Conservation (phyloP, 2,113 vertebrate species). For the Coptodon bakossiorum region DNA sequence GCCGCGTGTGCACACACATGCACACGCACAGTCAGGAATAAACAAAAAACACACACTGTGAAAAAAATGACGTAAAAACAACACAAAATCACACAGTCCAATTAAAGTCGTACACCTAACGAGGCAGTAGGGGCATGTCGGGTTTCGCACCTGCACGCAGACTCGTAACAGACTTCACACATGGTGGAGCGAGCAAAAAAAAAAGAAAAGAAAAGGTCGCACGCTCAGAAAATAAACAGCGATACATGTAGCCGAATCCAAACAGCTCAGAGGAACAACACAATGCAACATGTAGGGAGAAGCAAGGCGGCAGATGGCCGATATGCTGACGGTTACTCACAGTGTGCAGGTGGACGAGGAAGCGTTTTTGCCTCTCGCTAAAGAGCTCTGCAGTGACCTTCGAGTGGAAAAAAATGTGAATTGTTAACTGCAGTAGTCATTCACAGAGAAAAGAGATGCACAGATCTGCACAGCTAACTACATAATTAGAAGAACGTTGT, state of each 20-base stretch:
- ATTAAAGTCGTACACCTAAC: neutral
- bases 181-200: neutral
- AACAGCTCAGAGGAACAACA: neutral
- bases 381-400: conserved; percentile 26
- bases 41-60: neutral
- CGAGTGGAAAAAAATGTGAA: conserved; percentile 26
- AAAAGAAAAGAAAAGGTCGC: neutral
- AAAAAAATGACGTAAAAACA: neutral
- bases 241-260: neutral
- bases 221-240: neutral
- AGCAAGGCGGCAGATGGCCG: conserved; percentile 28
- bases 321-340: conserved; percentile 41
- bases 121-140: neutral
- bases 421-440: conserved; percentile 29
- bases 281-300: neutral
- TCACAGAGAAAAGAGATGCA: conserved; percentile 1
- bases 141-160: conserved; percentile 24
- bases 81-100: neutral
- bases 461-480: neutral
- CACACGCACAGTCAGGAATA: neutral
- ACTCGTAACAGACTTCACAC: conserved; percentile 26
- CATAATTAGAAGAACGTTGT: neutral
- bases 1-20: neutral
- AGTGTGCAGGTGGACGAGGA: conserved; percentile 42
- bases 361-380: neutral